Percentiles rank a stretch among this genome's conserved stretches.
Conservation (phyloP, 2,113 vertebrate genomes). For the Ageneiosus marmoratus region DNA sequence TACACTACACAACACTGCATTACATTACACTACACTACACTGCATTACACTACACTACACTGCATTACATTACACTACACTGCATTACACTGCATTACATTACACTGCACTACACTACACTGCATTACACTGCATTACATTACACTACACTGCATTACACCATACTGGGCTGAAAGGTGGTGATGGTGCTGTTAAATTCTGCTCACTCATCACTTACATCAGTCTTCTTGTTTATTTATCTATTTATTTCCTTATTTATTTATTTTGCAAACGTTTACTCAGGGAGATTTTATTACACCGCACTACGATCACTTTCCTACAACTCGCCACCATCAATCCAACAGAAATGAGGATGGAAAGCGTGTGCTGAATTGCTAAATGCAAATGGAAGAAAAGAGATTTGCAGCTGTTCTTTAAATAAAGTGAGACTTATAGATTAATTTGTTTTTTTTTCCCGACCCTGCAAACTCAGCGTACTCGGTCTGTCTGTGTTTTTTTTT, state of each 20-base stretch:
- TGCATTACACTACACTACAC: too few species aligned
- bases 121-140: too few species aligned
- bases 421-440: neutral
- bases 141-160: neutral
- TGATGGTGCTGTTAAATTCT: neutral
- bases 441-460: neutral
- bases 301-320: neutral
- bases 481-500: neutral
- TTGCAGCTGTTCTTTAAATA: neutral
- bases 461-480: neutral
- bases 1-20: too few species aligned
- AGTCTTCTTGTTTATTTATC: neutral
- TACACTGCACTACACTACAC: too few species aligned
- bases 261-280: neutral
- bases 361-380: neutral
- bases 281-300: slow-evolving; percentile 1
- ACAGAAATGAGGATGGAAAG: neutral
- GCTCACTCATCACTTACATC: slow-evolving; percentile 2
- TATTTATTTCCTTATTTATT: neutral
- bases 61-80: too few species aligned
- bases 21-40: too few species aligned
- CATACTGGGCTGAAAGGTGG: neutral
- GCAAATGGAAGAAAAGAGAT: neutral
- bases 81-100: too few species aligned
- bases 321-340: slow-evolving; percentile 4